Conservation (phyloP, 2,113 vertebrate genomes). For the Aegithalos caudatus region DNA sequence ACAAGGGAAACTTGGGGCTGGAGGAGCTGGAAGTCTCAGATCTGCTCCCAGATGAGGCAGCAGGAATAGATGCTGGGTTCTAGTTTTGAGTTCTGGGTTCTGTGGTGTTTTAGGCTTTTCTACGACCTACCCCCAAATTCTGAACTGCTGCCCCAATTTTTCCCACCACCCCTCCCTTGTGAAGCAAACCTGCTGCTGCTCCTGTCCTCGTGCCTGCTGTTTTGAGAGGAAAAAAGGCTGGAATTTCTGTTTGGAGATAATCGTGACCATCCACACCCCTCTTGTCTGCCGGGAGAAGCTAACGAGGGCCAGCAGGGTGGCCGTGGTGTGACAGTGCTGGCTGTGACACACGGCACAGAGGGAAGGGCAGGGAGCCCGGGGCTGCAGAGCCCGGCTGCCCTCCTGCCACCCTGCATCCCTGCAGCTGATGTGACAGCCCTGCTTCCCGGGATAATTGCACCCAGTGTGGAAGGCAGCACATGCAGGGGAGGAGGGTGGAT, state of each 20-base stretch:
- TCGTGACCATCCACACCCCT: not conserved
- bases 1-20: not conserved
- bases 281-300: not conserved
- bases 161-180: no score
- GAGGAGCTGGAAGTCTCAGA: not conserved
- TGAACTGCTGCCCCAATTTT: not conserved
- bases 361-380: not conserved
- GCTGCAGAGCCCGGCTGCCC: not conserved
- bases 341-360: not conserved
- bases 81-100: not conserved
- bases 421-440: not conserved
- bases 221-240: not conserved
- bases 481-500: not conserved
- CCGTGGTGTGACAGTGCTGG: not conserved
- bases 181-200: not conserved
- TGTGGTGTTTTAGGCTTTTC: not conserved
- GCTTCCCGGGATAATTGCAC: no score
- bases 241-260: not conserved
- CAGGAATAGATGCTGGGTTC: not conserved
- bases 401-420: no score
- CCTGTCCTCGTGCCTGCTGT: rapidly evolving
- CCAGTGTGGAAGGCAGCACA: not conserved
- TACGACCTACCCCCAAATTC: rapidly evolving
- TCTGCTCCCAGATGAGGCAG: not conserved
- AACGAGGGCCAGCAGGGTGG: not conserved